phyloP scores from a whole-genome alignment of 2,888 invertebrate genomes.

The Agonopterix alstromeriana region DNA sequence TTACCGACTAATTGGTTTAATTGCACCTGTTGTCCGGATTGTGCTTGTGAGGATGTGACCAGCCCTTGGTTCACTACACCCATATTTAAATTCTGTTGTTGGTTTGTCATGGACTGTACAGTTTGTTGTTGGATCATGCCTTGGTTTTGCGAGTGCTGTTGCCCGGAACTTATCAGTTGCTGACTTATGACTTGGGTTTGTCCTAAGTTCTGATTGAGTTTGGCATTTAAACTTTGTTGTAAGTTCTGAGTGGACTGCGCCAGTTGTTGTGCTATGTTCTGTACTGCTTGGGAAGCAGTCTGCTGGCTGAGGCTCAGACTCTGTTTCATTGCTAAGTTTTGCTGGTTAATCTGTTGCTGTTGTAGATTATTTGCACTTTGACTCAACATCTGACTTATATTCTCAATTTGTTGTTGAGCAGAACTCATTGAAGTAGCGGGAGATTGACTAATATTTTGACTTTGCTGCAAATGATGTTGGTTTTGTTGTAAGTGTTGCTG shows the following conservation, averaged over 20 bases:
- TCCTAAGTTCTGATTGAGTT: constrained; percentile 58
- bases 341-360: constrained; percentile 60
- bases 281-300: constrained; percentile 57
- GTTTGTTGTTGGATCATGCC: constrained; percentile 62
- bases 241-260: constrained; percentile 61
- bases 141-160: constrained; percentile 61
- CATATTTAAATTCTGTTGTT: constrained; percentile 66
- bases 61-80: constrained; percentile 61
- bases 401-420: constrained; percentile 79
- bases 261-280: constrained; percentile 65
- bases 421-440: constrained; percentile 70
- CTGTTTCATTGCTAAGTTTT: constrained; percentile 66
- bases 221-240: constrained; percentile 64
- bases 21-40: constrained; percentile 51
- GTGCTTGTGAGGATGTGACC: constrained; percentile 55
- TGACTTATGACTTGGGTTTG: constrained; percentile 64
- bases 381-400: constrained; percentile 76
- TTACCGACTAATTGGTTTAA: constrained; percentile 64
- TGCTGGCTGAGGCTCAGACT: constrained; percentile 61
- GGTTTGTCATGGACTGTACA: constrained; percentile 58
- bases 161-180: constrained; percentile 68
- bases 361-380: constrained; percentile 68
- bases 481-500: constrained; percentile 59
- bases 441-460: constrained; percentile 47
- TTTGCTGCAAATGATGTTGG: constrained; percentile 62